phyloP scores from a whole-genome alignment of 1,140 invertebrate species.

The Cephus cinctus region DNA sequence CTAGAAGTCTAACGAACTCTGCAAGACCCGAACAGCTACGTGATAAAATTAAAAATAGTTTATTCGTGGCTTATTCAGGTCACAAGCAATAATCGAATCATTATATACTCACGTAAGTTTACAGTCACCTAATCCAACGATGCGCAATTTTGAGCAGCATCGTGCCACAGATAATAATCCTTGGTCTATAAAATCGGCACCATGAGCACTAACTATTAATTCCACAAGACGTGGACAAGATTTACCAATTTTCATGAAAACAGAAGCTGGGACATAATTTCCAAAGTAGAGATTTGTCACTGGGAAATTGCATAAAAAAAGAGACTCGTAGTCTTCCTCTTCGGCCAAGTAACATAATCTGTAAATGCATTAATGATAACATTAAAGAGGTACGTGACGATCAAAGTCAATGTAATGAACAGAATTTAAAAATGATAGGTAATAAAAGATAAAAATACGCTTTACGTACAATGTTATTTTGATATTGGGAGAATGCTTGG shows the following conservation, averaged over 20 bases:
- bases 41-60: neutral
- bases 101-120: constrained; percentile 42
- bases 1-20: constrained; percentile 41
- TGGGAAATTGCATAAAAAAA: constrained; percentile 38
- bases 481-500: constrained; percentile 35
- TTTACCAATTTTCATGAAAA: constrained; percentile 31
- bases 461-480: constrained; percentile 46
- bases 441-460: no score
- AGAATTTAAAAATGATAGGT: no score
- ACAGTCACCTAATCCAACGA: constrained; percentile 48
- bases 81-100: neutral
- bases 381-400: neutral
- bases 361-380: neutral
- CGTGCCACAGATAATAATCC: constrained; percentile 34
- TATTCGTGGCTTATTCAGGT: neutral
- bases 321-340: constrained; percentile 36
- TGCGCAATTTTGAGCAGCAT: constrained; percentile 38
- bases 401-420: neutral
- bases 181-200: constrained; percentile 35
- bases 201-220: constrained; percentile 43
- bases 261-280: constrained; percentile 35
- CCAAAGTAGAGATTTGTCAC: constrained; percentile 50
- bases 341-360: constrained; percentile 44
- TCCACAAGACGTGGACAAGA: constrained; percentile 42
- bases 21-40: constrained; percentile 44